Evolutionary conservation across 2,797 vertebrate species (phyloP), one percentile per base, ranked within the genome.

Genomic region (Cottoperca gobio): DNA sequence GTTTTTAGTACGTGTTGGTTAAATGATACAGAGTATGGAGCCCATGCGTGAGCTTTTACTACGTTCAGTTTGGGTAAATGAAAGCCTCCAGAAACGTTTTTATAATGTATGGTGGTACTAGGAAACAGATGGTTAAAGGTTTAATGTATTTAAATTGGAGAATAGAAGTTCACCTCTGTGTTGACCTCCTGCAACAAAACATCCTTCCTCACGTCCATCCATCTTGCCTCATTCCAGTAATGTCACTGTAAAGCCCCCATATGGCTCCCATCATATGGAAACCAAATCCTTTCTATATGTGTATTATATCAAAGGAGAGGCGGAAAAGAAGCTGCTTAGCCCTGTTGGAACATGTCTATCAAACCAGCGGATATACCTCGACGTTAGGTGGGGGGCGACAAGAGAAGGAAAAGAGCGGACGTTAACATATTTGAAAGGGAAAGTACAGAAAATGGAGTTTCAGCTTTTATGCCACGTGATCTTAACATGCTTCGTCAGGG

Each of bases 261-360:
- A 43, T 82, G 75, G 60, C 39, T 75, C 50, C 60, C 40, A 81
- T 78, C 70, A 77, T 9, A 21, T 8, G 16, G 76, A 31, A 83
- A 81, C 59, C 50, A n/a, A 61, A 78, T 37, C 50, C 40, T 54
- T 66, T 31, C 21, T 46, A 16, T 58, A 48, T n/a, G 13, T 49
- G 31, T 5, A 35, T 78, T 24, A 21, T 70, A 72, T 78, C 55
- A 74, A 77, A 82, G 55, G 49, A 24, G 33, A 52, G 45, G 48
- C 0, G 6, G 55, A 28, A 48, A 10, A 55, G 31, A 52, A n/a
- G n/a, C 48, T 46, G 52, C 3, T 26, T 46, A 14, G 14, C 49
- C 37, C 7, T 19, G 54, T 33, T 78, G 75, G 76, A 79, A 26
- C 39, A 3, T 4, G 17, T 58, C 58, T 73, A 70, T 37, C 1